Evolutionary conservation across 2,888 invertebrate species (phyloP).

Genomic region (Drosophila meridiana): DNA sequence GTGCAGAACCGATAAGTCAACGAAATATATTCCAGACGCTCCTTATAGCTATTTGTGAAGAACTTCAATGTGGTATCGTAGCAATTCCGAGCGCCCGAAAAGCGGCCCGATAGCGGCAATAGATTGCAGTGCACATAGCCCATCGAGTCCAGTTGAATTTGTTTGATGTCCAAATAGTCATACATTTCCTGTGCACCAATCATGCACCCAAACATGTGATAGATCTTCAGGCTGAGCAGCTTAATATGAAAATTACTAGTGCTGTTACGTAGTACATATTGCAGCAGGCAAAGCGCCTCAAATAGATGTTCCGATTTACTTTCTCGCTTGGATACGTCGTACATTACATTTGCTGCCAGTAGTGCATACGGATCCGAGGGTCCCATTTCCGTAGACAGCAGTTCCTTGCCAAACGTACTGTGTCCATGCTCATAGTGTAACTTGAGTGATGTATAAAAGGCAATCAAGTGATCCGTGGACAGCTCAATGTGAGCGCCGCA

Average conservation of each 20-base stretch:
- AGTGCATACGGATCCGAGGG: slow-evolving; percentile 92
- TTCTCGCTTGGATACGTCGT: slow-evolving; percentile 86
- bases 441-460: slow-evolving; percentile 88
- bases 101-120: slow-evolving; percentile 90
- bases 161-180: slow-evolving; percentile 94
- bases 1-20: slow-evolving; percentile 97
- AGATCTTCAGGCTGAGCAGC: slow-evolving; percentile 92
- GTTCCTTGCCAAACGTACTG: slow-evolving; percentile 86
- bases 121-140: slow-evolving; percentile 93
- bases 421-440: slow-evolving; percentile 89
- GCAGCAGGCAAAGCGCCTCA: slow-evolving; percentile 89
- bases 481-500: slow-evolving; percentile 89
- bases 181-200: slow-evolving; percentile 91
- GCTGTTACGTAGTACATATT: slow-evolving; percentile 90
- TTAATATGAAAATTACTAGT: slow-evolving; percentile 96
- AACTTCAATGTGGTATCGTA: slow-evolving; percentile 93
- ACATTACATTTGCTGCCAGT: slow-evolving; percentile 87
- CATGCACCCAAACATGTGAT: slow-evolving; percentile 91
- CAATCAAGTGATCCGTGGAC: slow-evolving; percentile 86
- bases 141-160: slow-evolving; percentile 96
- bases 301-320: slow-evolving; percentile 87
- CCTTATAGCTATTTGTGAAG: slow-evolving; percentile 94
- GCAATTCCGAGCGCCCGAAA: slow-evolving; percentile 89
- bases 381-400: slow-evolving; percentile 90
- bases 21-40: slow-evolving; percentile 95